These are phyloP conservation scores for Ondatra zibethicus DNA, from an alignment of 2,113 vertebrate species.

Conservation along the genomic window DNA sequence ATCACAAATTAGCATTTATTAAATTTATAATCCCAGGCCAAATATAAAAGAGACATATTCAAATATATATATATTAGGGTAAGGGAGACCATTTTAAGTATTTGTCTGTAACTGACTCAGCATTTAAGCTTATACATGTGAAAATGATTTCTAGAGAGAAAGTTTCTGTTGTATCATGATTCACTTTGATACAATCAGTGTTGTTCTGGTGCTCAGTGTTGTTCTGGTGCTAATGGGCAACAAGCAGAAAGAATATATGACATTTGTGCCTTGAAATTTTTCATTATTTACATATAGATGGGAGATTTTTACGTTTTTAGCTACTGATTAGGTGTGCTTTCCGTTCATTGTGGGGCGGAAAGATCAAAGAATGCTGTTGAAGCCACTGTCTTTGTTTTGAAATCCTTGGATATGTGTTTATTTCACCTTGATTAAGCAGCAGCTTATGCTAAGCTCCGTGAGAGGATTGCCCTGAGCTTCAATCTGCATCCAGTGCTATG, in stretches of 20 bases:
- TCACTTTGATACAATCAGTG: not conserved
- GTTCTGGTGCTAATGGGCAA: not conserved
- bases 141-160: not conserved
- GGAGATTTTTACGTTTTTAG: not conserved
- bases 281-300: conserved; percentile 42
- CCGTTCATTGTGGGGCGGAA: not conserved
- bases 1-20: not conserved
- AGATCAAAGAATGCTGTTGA: not conserved
- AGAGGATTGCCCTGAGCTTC: conserved; percentile 70
- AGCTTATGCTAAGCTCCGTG: conserved; percentile 63
- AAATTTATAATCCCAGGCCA: conserved; percentile 5
- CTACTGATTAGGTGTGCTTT: not conserved
- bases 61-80: not conserved
- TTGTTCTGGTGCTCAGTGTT: conserved; percentile 28
- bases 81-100: not conserved
- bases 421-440: conserved; percentile 61
- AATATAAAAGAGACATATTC: not conserved
- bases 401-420: conserved; percentile 52
- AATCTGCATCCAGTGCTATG: conserved; percentile 32
- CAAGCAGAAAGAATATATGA: conserved; percentile 22
- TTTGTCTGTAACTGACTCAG: conserved; percentile 8
- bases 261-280: conserved; percentile 42
- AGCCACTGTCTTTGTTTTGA: conserved; percentile 61
- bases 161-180: not conserved
- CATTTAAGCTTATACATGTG: not conserved